These are phyloP conservation scores for Cassiopea xamachana DNA, from an alignment of 30 jellyfish, hydroid and myxozoan species.

Conservation along the genomic window DNA sequence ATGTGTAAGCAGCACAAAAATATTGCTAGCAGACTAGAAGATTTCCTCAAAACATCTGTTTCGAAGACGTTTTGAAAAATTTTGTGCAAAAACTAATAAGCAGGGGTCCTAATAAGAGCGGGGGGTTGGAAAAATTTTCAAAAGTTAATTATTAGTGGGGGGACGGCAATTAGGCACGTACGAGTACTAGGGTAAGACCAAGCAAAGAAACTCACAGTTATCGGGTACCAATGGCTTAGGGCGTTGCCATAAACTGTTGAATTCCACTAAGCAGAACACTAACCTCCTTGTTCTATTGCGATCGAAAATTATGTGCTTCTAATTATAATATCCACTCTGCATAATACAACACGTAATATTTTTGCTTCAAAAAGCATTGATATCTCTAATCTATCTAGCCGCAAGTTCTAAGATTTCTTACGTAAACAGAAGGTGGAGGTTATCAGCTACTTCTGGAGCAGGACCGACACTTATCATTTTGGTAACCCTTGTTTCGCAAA, in stretches of 20 bases:
- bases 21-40: no score
- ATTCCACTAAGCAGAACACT: not conserved
- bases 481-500: not conserved
- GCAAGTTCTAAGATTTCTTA: constrained; percentile 4
- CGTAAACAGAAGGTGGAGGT: not conserved
- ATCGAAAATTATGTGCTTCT: not conserved
- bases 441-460: not conserved
- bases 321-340: not conserved
- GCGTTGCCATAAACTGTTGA: not conserved
- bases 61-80: no score
- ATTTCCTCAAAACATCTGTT: no score
- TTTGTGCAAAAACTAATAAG: no score
- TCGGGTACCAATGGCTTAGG: not conserved
- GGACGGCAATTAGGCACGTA: no score
- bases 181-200: not conserved
- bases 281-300: not conserved
- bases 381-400: constrained; percentile 9
- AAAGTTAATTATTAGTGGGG: no score
- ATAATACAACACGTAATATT: not conserved
- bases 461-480: not conserved
- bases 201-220: not conserved
- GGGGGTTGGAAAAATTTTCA: no score
- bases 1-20: no score
- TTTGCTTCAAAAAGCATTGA: not conserved
- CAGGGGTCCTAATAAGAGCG: no score